Base-by-base conservation (phyloP, 2,888 invertebrate species). In the Acanthosoma haemorrhoidale region DNA sequence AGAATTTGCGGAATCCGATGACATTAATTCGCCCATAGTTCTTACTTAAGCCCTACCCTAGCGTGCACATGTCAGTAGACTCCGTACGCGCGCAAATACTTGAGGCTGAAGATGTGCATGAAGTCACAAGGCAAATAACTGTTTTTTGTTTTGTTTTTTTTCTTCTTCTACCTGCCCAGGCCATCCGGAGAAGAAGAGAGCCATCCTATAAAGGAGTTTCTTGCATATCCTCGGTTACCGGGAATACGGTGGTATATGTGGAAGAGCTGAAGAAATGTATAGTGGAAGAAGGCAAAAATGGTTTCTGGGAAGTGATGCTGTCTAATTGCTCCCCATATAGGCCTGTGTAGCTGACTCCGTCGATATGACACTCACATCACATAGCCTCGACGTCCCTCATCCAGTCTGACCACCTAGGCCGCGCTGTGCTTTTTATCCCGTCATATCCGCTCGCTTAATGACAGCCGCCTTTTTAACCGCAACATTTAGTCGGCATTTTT, bases 291-390 rank as follows among this genome's bases (percentile, higher is more conserved):
- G 51, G 51, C 51, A 51, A 51, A 51, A 51, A 51, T 51, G 51
- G 51, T 51, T 51, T 51, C 51, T 51, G 51, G 25, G 51, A 51
- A 51, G 51, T 51, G 51, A 51, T 51, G 51, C 25, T 51, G 51
- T 51, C 51, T 51, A 51, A 51, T 51, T 51, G 51, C 51, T n/a
- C 25, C 3, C 51, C 51, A 51, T 51, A 51, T 51, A 51, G 51
- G 29, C 21, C 25, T 51, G 51, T 21, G 29, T n/a, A n/a, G n/a
- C n/a, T n/a, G n/a, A n/a, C n/a, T n/a, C n/a, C n/a, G 25, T 8
- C 5, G 51, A 51, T 51, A 51, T 51, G 51, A 51, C 51, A 51
- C 51, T 51, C 51, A 51, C 51, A 51, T 51, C 51, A 51, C 51
- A 51, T 51, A 51, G 51, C 13, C 41, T 18, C n/a, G 41, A 11